These are phyloP conservation scores for Rhabditoides inermis DNA, from an alignment of 2,888 invertebrate genomes.

Conservation along the genomic window DNA sequence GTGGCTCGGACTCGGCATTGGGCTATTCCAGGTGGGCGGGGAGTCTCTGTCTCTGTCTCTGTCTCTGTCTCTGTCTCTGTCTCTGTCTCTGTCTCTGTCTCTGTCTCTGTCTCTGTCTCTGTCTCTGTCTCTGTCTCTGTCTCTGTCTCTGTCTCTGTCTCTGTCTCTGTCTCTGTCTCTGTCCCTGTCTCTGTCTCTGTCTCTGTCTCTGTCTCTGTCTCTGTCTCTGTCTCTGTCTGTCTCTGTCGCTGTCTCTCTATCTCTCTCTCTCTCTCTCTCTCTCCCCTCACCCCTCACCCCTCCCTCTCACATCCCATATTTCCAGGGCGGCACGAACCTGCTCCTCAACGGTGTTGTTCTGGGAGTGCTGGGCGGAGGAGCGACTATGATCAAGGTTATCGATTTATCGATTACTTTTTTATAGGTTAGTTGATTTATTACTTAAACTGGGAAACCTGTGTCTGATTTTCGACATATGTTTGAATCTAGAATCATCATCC, in stretches of 20 bases:
- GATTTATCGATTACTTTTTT: no score
- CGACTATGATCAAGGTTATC: no score
- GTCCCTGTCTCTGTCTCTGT: no score
- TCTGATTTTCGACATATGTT: no score
- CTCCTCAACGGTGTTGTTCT: slow-evolving; percentile 69
- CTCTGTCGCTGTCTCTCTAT: no score
- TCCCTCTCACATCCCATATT: background rate
- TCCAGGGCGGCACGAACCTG: slow-evolving; percentile 54
- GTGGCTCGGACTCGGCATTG: slow-evolving; percentile 78
- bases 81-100: background rate
- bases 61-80: background rate
- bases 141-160: background rate
- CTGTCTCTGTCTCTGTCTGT: background rate
- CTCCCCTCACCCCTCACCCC: no score
- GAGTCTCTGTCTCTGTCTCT: background rate
- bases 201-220: background rate
- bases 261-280: background rate
- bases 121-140: background rate
- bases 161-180: no score
- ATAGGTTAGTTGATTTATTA: no score
- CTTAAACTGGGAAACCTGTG: no score
- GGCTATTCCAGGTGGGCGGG: slow-evolving; percentile 65
- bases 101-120: background rate
- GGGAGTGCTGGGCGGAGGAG: slow-evolving; percentile 79
- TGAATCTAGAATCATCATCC: no score